These are phyloP conservation scores for Arrhopalites spinosus DNA, from an alignment of 2,888 invertebrate species.

Conservation along the genomic window DNA sequence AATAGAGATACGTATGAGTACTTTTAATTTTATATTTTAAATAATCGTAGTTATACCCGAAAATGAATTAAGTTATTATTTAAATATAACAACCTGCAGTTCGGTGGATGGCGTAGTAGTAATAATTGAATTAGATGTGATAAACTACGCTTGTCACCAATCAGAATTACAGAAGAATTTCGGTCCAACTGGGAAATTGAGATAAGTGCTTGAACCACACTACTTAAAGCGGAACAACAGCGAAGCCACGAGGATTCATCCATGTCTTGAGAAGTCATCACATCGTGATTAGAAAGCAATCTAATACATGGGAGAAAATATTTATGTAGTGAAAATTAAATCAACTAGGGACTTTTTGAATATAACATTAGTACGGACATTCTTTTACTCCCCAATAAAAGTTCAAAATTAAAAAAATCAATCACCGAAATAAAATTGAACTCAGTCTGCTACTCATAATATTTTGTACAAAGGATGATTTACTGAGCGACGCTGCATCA, in stretches of 20 bases:
- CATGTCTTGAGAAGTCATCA: slow-evolving; percentile 24
- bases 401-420: too few species aligned
- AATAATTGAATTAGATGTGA: slow-evolving; percentile 30
- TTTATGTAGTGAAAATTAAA: background rate
- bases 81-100: too few species aligned
- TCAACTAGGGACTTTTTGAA: too few species aligned
- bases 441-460: slow-evolving; percentile 42
- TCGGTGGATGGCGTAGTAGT: background rate
- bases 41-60: too few species aligned
- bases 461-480: slow-evolving; percentile 19
- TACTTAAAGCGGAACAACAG: slow-evolving; percentile 42
- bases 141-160: slow-evolving; percentile 35
- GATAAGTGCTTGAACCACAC: slow-evolving; percentile 36
- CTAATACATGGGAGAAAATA: slow-evolving; percentile 9
- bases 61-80: too few species aligned
- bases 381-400: too few species aligned
- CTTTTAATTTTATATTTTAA: too few species aligned
- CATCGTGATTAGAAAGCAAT: slow-evolving; percentile 40
- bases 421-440: slow-evolving; percentile 48
- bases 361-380: too few species aligned
- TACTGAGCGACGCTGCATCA: background rate
- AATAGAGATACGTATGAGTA: too few species aligned
- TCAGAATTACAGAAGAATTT: slow-evolving; percentile 30
- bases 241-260: slow-evolving; percentile 45
- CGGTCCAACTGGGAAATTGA: slow-evolving; percentile 14